Evolutionary conservation across 2,797 vertebrate species (phyloP), one percentile per base, ranked within the genome.

Genomic region (Basileuterus tristriatus): DNA sequence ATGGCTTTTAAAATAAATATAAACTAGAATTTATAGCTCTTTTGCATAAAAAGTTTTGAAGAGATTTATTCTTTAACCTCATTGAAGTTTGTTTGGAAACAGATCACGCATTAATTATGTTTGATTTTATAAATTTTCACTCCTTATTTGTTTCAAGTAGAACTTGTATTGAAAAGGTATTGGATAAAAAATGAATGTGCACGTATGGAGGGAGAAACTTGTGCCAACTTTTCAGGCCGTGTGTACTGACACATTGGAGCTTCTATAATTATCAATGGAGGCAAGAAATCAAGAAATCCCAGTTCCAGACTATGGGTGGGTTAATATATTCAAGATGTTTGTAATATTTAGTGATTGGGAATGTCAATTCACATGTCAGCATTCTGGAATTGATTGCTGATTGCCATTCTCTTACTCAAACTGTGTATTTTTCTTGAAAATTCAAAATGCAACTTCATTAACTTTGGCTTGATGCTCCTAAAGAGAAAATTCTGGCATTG

Each of bases 401-500:
- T 56, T 87, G 32, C 52, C 21, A 20, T 17, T 64, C 0, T 43
- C 32, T 91, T 70, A 71, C 8, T 9, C 27, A 86, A 58, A 68
- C 17, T 39, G 15, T 2, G 1, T 76, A 10, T 91, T 75, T 94
- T 90, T 62, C 65, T 86, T 56, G 55, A 56, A 56, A 56, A 56
- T 24, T 56, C n/a, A 34, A 72, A 94, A 41, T 75, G 53, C 49
- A 74, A 17, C 49, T 95, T 86, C 62, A 77, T 83, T 83, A 80
- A 50, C 80, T 78, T 91, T 53, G 26, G 23, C 49, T 77, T 74
- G 41, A 36, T 77, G 23, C 5, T 79, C 34, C 56, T 74, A 68
- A 91, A 87, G 76, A 78, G 89, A 96, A 85, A 77, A 52, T 65
- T 93, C 56, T 84, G 15, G 23, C 52, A 74, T 80, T 88, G 49